These are phyloP conservation scores for Masnerella sp. DNA, from an alignment of 2,888 invertebrate genomes.

Conservation along the genomic window DNA sequence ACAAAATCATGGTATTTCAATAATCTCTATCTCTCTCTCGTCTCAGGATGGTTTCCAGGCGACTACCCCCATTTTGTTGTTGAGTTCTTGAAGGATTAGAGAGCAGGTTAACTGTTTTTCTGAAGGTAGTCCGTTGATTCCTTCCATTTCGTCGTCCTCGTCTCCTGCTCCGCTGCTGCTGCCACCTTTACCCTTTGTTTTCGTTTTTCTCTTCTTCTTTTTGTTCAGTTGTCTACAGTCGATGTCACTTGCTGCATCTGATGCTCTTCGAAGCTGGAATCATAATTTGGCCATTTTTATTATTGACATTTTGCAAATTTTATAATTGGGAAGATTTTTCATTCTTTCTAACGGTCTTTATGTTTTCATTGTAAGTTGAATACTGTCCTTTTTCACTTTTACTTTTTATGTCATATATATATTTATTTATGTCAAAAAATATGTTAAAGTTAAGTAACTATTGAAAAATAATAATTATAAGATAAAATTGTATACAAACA, in stretches of 20 bases:
- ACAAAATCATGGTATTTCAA: conserved; percentile 9
- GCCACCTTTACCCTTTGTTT: conserved; percentile 73
- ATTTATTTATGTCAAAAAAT: too few species aligned
- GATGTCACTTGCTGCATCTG: conserved; percentile 73
- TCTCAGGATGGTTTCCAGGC: conserved; percentile 82
- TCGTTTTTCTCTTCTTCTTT: conserved; percentile 75
- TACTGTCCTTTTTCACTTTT: too few species aligned
- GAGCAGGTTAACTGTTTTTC: conserved; percentile 86
- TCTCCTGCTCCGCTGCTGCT: conserved; percentile 78
- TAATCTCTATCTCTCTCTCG: conserved; percentile 1
- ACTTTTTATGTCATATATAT: too few species aligned
- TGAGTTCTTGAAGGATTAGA: conserved; percentile 87
- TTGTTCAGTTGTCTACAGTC: conserved; percentile 75
- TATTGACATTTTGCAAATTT: too few species aligned
- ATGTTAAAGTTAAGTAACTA: too few species aligned
- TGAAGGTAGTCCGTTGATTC: conserved; percentile 79
- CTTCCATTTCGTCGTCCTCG: conserved; percentile 80
- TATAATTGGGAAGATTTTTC: too few species aligned
- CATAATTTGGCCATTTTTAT: too few species aligned
- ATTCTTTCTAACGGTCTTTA: too few species aligned
- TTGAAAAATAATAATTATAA: too few species aligned
- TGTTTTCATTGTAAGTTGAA: too few species aligned
- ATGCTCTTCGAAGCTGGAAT: conserved; percentile 71
- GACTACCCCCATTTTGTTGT: conserved; percentile 86
- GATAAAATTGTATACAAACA: too few species aligned